Evolutionary conservation across 2,888 invertebrate species (phyloP), one percentile per base, ranked within the genome.

Genomic region (Melikaiella ostensackeni): DNA sequence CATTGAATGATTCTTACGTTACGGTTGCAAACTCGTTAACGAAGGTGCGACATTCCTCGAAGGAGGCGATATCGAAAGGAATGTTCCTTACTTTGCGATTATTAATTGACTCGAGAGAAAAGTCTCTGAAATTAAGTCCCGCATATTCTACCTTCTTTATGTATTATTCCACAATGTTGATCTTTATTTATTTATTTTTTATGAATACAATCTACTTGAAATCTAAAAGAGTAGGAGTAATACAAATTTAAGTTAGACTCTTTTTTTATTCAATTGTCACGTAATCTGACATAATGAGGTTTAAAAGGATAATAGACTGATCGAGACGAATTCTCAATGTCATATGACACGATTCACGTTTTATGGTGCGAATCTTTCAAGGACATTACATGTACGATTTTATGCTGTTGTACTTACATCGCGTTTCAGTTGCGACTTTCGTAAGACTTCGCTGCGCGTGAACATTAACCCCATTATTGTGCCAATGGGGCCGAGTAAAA

Each of bases 311-410:
- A 70, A 70, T 30, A 30, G 11, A 70, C 50, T 70, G 27, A 30
- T 46, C n/a, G n/a, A 21, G 13, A 62, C 35, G 33, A n/a, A 77
- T 57, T 75, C 74, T 75, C 64, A 70, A 70, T 70, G 75, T 79
- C 77, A 75, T 75, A 77, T 75, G 73, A 75, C 74, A 74, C 74
- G 76, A 30, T 66, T 66, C 70, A 77, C 73, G 50, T 70, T 33
- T 70, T 50, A 70, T 70, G 70, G 70, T 70, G 70, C n/a, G 30
- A 66, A 70, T 50, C 46, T 50, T 50, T 30, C 70, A 70, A 50
- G 50, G 70, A 50, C 46, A 13, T 57, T 57, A 24, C 57, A 46
- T 50, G 50, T n/a, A 46, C 27, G 50, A 30, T 70, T 70, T 70
- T 70, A 70, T 50, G 8, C n/a, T 57, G 5, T 24, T 19, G 21